A percentile compares a stretch with the other conserved stretches of the same genome.
These are phyloP conservation scores for Eurytoma adleriae DNA, from an alignment of 2,888 invertebrate species.

Conservation along the genomic window DNA sequence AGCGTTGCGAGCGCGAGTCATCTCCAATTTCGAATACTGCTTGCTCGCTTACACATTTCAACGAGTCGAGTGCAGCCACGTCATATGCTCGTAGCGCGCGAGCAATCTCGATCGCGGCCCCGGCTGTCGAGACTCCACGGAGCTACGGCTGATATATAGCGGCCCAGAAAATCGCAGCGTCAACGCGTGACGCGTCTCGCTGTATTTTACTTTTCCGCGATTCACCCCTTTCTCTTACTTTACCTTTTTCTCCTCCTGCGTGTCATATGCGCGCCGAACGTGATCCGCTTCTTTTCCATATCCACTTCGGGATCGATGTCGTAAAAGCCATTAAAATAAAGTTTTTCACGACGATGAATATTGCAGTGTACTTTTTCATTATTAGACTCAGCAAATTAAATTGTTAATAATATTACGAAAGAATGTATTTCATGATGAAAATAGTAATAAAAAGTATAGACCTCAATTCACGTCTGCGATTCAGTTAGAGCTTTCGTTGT, in stretches of 20 bases:
- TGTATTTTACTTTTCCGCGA: conserved; percentile 1
- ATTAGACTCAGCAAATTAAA: too few relatives aligned
- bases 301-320: background rate
- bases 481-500: too few relatives aligned
- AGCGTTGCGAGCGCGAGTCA: background rate
- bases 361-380: too few relatives aligned
- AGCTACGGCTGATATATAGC: too few relatives aligned
- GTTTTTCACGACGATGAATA: too few relatives aligned
- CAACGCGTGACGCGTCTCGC: background rate
- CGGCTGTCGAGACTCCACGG: background rate
- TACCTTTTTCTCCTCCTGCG: background rate
- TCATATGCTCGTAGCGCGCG: background rate
- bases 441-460: too few relatives aligned
- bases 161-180: background rate
- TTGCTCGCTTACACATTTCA: background rate
- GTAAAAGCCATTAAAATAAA: too few relatives aligned
- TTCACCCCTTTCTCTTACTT: background rate
- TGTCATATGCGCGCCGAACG: background rate
- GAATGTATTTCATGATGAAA: too few relatives aligned
- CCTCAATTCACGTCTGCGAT: too few relatives aligned
- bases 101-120: background rate
- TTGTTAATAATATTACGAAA: too few relatives aligned
- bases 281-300: background rate
- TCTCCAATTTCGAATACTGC: background rate
- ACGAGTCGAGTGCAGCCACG: background rate